Base-by-base conservation (phyloP, 1,140 invertebrate species). In the Drosophila mojavensis region DNA sequence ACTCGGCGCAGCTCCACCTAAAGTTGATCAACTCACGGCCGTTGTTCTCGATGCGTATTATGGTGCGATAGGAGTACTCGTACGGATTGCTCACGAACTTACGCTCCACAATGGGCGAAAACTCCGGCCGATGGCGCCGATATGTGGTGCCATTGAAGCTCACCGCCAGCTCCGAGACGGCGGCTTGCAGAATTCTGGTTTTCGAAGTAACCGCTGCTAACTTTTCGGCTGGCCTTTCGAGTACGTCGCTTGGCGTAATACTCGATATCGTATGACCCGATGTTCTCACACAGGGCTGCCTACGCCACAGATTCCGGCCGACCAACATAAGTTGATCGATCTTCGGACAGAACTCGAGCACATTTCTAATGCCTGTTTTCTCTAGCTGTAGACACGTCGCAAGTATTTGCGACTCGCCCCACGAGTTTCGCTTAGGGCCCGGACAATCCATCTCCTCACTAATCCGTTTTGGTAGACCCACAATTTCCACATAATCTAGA, bases 31-130 rank as follows among this genome's bases (percentile, higher is more conserved):
- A 11, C 4, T 53, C 48, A 0, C 30, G 11, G 4, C 90, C 90
- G 5, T 70, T 58, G 36, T 91, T 91, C 17, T 90, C 80, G 6
- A 91, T 67, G n/a, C 71, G 74, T 48, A 91, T 59, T 0, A 91
- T 61, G 0, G 54, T 70, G 13, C 83, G 83, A 6, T 76, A n/a
- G n/a, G 59, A 53, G 3, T 54, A 59, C 28, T 81, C 69, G 45
- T 69, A 91, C 6, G 90, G 90, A 58, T 77, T 55, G 20, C 90
- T 79, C 4, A 64, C 65, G 24, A 91, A 91, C 62, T 51, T 66
- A 0, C 80, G 45, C 43, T 81, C 78, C 30, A 80, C 33, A 11
- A 63, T 59, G 7, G 77, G 79, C 17, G 79, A 65, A 20, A 63
- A 75, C n/a, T 84, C 77, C 0, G 70, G 77, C 4, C 39, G 33